Evolutionary conservation across 2,888 invertebrate genomes (phyloP).

Genomic region (Polydrusus pterygomalis): DNA sequence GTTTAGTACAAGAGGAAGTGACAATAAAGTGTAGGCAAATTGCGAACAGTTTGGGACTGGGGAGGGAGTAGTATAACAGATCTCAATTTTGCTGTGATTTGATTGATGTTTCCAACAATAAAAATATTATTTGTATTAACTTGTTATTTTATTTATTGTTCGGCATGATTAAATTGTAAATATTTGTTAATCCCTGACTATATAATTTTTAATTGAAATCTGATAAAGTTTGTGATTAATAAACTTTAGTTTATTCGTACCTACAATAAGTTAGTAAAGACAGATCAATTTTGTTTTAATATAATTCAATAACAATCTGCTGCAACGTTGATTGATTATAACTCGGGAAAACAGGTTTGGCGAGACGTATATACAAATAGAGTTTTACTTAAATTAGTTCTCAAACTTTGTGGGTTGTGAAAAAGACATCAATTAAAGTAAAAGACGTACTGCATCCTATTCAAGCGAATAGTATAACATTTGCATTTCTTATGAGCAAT

Average conservation of each 20-base stretch:
- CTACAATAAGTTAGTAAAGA: background rate
- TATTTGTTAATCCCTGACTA: background rate
- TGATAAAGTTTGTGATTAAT: background rate
- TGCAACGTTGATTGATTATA: constrained; percentile 9
- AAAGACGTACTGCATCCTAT: no score
- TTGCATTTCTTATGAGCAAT: background rate
- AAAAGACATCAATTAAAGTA: background rate
- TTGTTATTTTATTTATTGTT: constrained; percentile 8
- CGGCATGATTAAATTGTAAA: background rate
- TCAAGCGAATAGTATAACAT: no score
- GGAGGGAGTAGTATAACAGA: constrained; percentile 32
- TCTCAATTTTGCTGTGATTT: constrained; percentile 48
- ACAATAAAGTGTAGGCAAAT: constrained; percentile 82
- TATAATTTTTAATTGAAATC: background rate
- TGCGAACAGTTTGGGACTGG: constrained; percentile 69
- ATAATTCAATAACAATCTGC: constrained; percentile 13
- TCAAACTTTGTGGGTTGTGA: background rate
- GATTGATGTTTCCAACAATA: constrained; percentile 36
- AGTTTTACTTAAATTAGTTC: constrained; percentile 11
- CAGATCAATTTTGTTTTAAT: background rate
- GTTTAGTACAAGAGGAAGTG: constrained; percentile 87
- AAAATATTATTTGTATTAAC: constrained; percentile 26
- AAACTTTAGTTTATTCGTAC: background rate
- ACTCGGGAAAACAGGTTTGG: background rate
- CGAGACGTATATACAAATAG: background rate